Evolutionary conservation across 2,888 invertebrate species (phyloP).

Genomic region (Brachypterus glaber): DNA sequence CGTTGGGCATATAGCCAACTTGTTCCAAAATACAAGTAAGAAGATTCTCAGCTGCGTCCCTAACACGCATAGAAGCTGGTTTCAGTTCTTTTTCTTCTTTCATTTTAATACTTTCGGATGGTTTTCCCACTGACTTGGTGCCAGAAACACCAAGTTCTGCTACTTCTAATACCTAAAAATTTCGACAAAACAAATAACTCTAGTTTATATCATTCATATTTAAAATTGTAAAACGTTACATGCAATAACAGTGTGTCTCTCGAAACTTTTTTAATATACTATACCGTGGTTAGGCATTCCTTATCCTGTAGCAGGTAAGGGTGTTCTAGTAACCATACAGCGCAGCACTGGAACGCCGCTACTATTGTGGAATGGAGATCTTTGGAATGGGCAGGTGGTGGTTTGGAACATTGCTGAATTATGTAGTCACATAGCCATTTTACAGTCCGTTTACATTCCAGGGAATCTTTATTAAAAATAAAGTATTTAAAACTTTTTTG

Average conservation of each 20-base stretch:
- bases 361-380: slow-evolving; percentile 92
- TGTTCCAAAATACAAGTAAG: slow-evolving; percentile 86
- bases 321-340: slow-evolving; percentile 88
- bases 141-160: slow-evolving; percentile 97
- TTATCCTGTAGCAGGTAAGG: slow-evolving; percentile 83
- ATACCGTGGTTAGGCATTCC: slow-evolving; percentile 82
- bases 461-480: slow-evolving; percentile 52
- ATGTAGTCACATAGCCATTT: slow-evolving; percentile 99
- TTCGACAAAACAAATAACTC: too few species aligned
- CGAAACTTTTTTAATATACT: too few species aligned
- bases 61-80: slow-evolving; percentile 94
- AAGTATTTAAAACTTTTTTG: slow-evolving; percentile 3
- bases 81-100: slow-evolving; percentile 94
- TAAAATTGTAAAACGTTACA: too few species aligned
- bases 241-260: too few species aligned
- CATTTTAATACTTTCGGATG: slow-evolving; percentile 80
- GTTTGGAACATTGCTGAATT: slow-evolving; percentile 87
- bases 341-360: slow-evolving; percentile 82
- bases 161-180: slow-evolving; percentile 61
- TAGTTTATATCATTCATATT: too few species aligned
- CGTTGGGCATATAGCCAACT: slow-evolving; percentile 75
- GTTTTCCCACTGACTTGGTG: slow-evolving; percentile 78
- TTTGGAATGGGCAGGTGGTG: slow-evolving; percentile 87
- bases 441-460: slow-evolving; percentile 85
- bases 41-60: slow-evolving; percentile 93